Evolutionary conservation across 2,888 invertebrate species (phyloP).

Genomic region (Eristalinus sepulchralis): DNA sequence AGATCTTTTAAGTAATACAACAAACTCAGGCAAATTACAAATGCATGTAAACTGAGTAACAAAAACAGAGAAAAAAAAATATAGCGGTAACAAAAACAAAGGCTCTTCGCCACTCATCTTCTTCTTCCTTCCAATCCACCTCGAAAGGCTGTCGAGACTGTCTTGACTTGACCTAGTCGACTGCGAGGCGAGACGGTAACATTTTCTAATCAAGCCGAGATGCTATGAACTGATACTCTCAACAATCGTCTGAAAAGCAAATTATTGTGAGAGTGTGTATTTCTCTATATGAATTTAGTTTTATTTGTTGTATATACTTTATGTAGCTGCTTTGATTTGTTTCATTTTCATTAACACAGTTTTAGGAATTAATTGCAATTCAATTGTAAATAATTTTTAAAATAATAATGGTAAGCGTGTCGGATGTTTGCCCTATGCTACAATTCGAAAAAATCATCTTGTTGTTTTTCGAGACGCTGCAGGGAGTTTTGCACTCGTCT

Average conservation of each 20-base stretch:
- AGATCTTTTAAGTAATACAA: constrained; percentile 48
- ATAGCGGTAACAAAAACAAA: too few relatives aligned
- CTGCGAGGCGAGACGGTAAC: neutral
- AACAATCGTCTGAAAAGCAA: neutral
- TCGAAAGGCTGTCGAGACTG: neutral
- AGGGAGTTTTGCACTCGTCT: constrained; percentile 90
- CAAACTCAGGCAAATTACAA: constrained; percentile 47
- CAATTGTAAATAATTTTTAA: constrained; percentile 68
- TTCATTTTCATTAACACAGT: constrained; percentile 54
- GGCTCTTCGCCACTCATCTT: neutral
- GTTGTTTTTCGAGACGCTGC: constrained; percentile 90
- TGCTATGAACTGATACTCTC: neutral
- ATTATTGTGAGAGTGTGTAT: neutral
- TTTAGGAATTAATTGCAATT: constrained; percentile 69
- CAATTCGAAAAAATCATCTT: constrained; percentile 95
- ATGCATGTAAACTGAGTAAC: constrained; percentile 7
- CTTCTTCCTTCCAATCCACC: neutral
- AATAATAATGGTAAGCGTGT: constrained; percentile 54
- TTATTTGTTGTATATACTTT: constrained; percentile 8
- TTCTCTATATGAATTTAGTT: neutral
- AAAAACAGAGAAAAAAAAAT: constrained; percentile 11
- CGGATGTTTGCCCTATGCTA: constrained; percentile 83
- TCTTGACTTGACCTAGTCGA: neutral
- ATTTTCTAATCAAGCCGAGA: neutral
- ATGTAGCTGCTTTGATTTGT: constrained; percentile 17